Percentiles rank a stretch among this genome's conserved stretches.
phyloP scores from a whole-genome alignment of 1,140 invertebrate species.

The Drosophila ananassae region DNA sequence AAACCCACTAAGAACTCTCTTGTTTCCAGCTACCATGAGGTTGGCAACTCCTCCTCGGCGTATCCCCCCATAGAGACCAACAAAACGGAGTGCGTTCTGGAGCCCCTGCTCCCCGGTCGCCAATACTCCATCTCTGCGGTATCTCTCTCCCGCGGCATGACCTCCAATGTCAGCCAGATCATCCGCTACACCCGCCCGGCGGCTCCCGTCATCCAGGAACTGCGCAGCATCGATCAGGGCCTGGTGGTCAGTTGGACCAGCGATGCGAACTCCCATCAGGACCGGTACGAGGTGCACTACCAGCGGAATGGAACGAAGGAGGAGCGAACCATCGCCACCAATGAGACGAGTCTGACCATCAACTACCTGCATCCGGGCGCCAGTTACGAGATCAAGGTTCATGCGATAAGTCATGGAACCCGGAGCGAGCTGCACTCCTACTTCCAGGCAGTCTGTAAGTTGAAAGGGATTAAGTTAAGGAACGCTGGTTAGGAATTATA shows the following conservation, averaged over 20 bases:
- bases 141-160: slow-evolving; percentile 92
- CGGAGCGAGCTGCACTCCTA: slow-evolving; percentile 93
- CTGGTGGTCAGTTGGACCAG: slow-evolving; percentile 96
- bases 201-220: slow-evolving; percentile 93
- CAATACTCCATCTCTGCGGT: slow-evolving; percentile 94
- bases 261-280: slow-evolving; percentile 95
- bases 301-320: slow-evolving; percentile 92
- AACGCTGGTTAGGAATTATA: no score
- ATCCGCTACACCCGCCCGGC: slow-evolving; percentile 92
- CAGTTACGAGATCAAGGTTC: slow-evolving; percentile 94
- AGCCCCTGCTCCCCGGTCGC: slow-evolving; percentile 91
- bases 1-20: background rate
- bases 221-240: slow-evolving; percentile 89
- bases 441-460: slow-evolving; percentile 94
- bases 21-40: slow-evolving; percentile 89
- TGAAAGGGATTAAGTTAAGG: no score
- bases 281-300: slow-evolving; percentile 93
- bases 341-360: slow-evolving; percentile 89
- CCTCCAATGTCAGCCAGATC: slow-evolving; percentile 90
- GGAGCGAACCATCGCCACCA: slow-evolving; percentile 86
- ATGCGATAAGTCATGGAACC: slow-evolving; percentile 93
- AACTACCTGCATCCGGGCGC: slow-evolving; percentile 93
- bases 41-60: slow-evolving; percentile 87
- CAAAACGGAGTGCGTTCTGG: slow-evolving; percentile 88
- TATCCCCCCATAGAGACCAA: slow-evolving; percentile 86